Conservation (phyloP, 2,888 invertebrate species). For the Bellardia pandia region DNA sequence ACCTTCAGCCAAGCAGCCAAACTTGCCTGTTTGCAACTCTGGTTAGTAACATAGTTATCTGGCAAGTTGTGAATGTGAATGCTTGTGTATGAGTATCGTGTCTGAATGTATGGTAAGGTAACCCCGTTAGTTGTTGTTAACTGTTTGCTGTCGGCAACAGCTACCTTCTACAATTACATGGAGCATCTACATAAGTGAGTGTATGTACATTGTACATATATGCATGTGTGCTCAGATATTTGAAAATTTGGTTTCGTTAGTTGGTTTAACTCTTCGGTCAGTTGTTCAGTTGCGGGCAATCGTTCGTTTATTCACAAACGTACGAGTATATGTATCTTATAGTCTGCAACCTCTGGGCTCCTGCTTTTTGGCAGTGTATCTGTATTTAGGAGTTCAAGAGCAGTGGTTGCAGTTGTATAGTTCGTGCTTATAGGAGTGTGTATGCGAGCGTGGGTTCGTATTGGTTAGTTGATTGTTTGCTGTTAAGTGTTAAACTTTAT, state of each 20-base stretch:
- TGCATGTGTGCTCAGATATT: slow-evolving; percentile 11
- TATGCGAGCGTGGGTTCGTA: not conserved
- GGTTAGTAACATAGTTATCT: slow-evolving; percentile 18
- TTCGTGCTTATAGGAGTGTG: not conserved
- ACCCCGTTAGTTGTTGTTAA: slow-evolving; percentile 48
- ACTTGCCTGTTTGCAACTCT: slow-evolving; percentile 15
- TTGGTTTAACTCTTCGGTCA: slow-evolving; percentile 63
- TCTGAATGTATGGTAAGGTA: slow-evolving; percentile 10
- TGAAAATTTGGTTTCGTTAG: slow-evolving; percentile 63
- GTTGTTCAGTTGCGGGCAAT: slow-evolving; percentile 56
- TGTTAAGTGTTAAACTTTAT: slow-evolving; percentile 52
- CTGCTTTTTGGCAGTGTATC: slow-evolving; percentile 10
- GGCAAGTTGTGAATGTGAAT: not conserved
- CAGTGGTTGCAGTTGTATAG: slow-evolving; percentile 40
- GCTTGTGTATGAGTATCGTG: no score
- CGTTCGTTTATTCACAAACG: slow-evolving; percentile 6
- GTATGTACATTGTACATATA: no score
- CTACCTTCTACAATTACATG: slow-evolving; percentile 39
- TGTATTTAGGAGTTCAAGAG: slow-evolving; percentile 36
- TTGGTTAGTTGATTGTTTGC: slow-evolving; percentile 42
- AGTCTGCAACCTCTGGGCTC: slow-evolving; percentile 6
- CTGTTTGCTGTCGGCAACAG: slow-evolving; percentile 58
- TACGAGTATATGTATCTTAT: not conserved
- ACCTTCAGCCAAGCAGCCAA: not conserved
- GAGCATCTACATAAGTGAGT: not conserved